Percentiles rank a stretch among this genome's conserved stretches.
Conservation (phyloP, 2,888 invertebrate species). For the Thumatha senex region DNA sequence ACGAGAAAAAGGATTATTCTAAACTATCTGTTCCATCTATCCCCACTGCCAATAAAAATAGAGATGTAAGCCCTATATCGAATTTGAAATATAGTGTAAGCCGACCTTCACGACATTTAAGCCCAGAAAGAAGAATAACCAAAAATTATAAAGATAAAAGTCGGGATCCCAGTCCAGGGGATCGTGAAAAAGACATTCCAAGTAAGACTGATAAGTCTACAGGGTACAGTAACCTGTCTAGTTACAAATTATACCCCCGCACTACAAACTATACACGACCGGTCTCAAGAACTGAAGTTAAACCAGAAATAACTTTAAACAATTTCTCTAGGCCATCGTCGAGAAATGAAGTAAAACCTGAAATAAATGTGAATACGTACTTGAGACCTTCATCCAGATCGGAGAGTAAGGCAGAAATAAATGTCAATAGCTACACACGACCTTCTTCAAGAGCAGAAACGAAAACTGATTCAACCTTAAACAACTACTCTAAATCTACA, state of each 20-base stretch:
- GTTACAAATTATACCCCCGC: constrained; percentile 81
- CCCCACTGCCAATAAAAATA: constrained; percentile 66
- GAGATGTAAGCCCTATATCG: constrained; percentile 83
- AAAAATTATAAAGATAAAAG: constrained; percentile 71
- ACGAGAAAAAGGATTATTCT: constrained; percentile 79
- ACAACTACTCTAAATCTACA: constrained; percentile 54
- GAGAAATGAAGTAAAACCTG: constrained; percentile 60
- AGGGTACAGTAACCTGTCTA: constrained; percentile 76
- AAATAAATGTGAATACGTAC: constrained; percentile 46
- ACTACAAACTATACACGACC: constrained; percentile 66
- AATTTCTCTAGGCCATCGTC: constrained; percentile 62
- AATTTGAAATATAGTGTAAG: constrained; percentile 70
- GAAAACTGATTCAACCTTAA: constrained; percentile 52
- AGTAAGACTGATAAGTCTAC: constrained; percentile 81
- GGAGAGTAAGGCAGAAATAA: constrained; percentile 59
- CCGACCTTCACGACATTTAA: constrained; percentile 72
- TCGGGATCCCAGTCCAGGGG: constrained; percentile 83
- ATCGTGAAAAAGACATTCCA: constrained; percentile 82
- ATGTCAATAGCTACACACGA: constrained; percentile 54
- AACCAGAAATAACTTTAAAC: constrained; percentile 49
- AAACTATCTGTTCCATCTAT: constrained; percentile 63
- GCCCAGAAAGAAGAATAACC: constrained; percentile 72
- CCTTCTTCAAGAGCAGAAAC: constrained; percentile 57
- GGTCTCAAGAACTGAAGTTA: constrained; percentile 54
- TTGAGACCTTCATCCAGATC: constrained; percentile 57